Base-by-base conservation (phyloP, 1,140 invertebrate species). In the Nasonia giraulti region DNA sequence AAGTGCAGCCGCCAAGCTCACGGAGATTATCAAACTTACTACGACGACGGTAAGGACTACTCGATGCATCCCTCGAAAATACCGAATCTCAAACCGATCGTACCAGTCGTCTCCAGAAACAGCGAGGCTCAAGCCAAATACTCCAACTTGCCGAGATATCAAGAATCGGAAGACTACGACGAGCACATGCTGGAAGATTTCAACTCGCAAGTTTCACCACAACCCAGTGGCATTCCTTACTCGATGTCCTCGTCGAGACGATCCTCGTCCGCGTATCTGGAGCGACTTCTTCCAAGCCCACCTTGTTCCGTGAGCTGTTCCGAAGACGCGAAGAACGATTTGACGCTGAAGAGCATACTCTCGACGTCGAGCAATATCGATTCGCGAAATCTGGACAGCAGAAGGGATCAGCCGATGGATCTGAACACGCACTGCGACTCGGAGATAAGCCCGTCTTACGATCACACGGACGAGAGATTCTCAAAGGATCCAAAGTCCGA, bases 161-260 rank as follows among this genome's bases (percentile, higher is more conserved):
- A 89, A 89, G 40, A 90, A 90, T n/a, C 44, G 88, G 27, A 90
- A 71, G 84, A 90, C 10, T 86, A 87, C 12, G 87, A 89, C 66
- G 89, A 91, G 50, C 87, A 87, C 55, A 85, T 89, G 1, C 76
- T 89, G 17, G 89, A 90, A 20, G 91, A 91, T 44, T 86, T 89
- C 44, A 17, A 80, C 44, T 80, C 95, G 0, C 94, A 95, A 82
- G 94, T 95, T 81, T 95, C 95, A 2, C 95, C 95, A 0, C 95
- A 95, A 83, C 95, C 95, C 1, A 95, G 94, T 86, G 95, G 95
- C 2, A 94, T 96, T 62, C 95, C 95, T 20, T 91, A 85, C 74
- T 90, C 88, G 0, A 87, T 84, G 37, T 8, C 90, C 0, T 81
- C 88, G 31, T 85, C 87, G n/a, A 90, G 89, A 44, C 89, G 90